Evolutionary conservation across 2,797 vertebrate genomes (phyloP).

Genomic region (Clarias pachynema): DNA sequence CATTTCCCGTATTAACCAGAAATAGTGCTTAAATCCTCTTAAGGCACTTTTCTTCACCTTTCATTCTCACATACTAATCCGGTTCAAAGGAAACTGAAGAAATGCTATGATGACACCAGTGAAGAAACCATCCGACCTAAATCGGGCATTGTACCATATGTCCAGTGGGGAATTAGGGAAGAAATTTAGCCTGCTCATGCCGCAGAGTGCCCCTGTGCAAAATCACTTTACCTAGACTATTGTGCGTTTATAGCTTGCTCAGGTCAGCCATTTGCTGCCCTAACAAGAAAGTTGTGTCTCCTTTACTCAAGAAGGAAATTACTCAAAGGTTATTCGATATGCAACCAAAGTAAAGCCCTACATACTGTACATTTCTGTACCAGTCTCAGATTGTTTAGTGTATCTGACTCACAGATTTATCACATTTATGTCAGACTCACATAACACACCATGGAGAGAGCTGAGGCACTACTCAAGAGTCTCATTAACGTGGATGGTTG

Average conservation of each 20-base stretch:
- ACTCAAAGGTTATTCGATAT: background rate
- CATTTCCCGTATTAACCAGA: background rate
- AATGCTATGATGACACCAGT: background rate
- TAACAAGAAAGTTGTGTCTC: background rate
- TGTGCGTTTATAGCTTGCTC: background rate
- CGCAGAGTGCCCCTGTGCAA: background rate
- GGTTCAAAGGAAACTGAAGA: background rate
- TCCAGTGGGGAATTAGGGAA: background rate
- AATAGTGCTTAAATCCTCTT: constrained; percentile 9
- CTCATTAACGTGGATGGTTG: background rate
- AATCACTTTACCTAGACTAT: background rate
- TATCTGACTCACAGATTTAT: background rate
- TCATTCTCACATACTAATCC: background rate
- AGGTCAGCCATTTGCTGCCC: background rate
- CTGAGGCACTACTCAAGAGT: background rate
- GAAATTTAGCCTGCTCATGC: background rate
- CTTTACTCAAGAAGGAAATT: background rate
- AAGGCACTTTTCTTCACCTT: constrained; percentile 6
- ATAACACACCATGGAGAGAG: background rate
- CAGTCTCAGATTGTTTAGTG: background rate
- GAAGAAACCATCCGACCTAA: background rate
- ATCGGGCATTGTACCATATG: background rate
- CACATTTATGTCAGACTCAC: background rate
- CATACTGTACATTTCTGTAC: background rate
- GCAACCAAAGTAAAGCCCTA: background rate